Percentiles rank a stretch among this genome's conserved stretches.
Evolutionary conservation across 1,140 invertebrate species (phyloP).

Genomic region (Gonatopus flavifemur): DNA sequence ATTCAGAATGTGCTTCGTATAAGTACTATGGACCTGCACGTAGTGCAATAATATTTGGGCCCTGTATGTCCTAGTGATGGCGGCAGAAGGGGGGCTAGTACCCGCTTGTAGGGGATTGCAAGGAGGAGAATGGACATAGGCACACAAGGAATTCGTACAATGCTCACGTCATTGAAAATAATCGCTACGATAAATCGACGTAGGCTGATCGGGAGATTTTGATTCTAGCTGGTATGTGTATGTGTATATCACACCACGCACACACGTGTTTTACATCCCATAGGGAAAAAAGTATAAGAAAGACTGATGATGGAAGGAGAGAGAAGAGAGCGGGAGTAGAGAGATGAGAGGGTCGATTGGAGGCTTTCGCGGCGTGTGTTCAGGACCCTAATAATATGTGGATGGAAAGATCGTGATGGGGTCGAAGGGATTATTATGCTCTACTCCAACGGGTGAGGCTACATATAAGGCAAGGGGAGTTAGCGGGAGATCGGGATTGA

Average conservation of each 20-base stretch:
- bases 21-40: no score
- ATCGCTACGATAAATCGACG: no score
- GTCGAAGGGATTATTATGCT: constrained; percentile 50
- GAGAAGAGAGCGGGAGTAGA: neutral
- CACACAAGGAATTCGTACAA: no score
- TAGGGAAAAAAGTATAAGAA: neutral
- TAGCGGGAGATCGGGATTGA: constrained; percentile 18
- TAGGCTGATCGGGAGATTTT: constrained; percentile 26
- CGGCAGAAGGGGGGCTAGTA: no score
- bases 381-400: constrained; percentile 44
- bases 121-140: no score
- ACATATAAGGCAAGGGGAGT: neutral
- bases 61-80: no score
- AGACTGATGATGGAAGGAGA: neutral
- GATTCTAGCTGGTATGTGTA: no score
- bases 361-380: constrained; percentile 6
- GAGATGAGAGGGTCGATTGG: constrained; percentile 4
- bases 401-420: constrained; percentile 48
- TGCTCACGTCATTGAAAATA: no score
- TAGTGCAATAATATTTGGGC: no score
- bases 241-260: no score
- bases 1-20: no score
- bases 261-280: neutral
- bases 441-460: constrained; percentile 1
- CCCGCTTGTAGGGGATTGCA: no score